phyloP scores from a whole-genome alignment of 2,113 vertebrate genomes.

The Bubo bubo region DNA sequence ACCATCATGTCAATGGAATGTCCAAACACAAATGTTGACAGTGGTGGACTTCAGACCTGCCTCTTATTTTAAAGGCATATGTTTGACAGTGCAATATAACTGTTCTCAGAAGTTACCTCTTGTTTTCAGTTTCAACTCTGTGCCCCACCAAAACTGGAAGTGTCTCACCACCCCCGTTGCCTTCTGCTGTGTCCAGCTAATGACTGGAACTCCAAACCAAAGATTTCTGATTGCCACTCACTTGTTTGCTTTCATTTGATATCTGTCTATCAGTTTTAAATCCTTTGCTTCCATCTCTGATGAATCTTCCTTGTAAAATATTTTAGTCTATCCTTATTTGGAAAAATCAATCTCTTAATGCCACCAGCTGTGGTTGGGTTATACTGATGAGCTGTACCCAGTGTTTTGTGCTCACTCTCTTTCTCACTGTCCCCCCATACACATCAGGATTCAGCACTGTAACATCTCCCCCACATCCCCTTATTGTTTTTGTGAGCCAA shows the following conservation, averaged over 20 bases:
- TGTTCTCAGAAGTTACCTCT: not conserved
- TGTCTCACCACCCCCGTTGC: not conserved
- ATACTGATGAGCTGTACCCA: not conserved
- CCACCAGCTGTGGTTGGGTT: not conserved
- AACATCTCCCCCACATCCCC: accelerated
- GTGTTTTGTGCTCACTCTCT: not conserved
- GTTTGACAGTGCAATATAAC: not conserved
- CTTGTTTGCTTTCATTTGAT: not conserved
- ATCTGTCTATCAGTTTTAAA: not conserved
- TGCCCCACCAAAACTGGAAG: not conserved
- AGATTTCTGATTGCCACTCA: not conserved
- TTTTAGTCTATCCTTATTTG: not conserved
- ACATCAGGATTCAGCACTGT: not conserved
- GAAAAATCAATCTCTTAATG: not conserved
- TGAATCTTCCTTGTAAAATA: not conserved
- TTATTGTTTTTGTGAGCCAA: not conserved
- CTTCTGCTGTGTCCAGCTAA: not conserved
- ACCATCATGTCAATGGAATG: not conserved
- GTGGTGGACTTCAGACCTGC: not conserved
- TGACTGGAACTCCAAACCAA: not conserved
- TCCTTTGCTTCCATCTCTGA: not conserved
- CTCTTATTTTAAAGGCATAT: not conserved
- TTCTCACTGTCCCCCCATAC: not conserved
- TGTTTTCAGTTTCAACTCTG: not conserved
- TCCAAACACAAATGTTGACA: not conserved